Conservation (phyloP, 2,797 vertebrate genomes). For the Parauchenoglanis punctatus region DNA sequence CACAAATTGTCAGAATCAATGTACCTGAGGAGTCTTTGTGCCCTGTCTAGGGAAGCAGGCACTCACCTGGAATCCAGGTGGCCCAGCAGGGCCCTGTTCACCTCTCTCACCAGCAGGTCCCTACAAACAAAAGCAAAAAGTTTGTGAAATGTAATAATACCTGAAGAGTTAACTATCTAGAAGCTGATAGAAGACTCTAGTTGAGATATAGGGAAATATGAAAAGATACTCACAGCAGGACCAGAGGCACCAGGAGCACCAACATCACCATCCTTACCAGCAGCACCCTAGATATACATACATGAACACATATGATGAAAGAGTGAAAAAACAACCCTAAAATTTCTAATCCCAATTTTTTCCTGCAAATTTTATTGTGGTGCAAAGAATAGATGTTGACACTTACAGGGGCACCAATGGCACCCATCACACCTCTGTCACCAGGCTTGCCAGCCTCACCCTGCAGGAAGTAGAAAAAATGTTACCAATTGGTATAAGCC, state of each 20-base stretch:
- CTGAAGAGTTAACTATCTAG: background rate
- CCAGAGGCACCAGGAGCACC: constrained; percentile 86
- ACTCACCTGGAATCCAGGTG: constrained; percentile 86
- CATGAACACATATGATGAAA: constrained; percentile 28
- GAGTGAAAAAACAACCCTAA: constrained; percentile 9
- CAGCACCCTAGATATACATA: constrained; percentile 72
- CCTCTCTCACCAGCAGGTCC: constrained; percentile 88
- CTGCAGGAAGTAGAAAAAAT: constrained; percentile 60
- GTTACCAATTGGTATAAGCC: constrained; percentile 18
- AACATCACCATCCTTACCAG: constrained; percentile 87
- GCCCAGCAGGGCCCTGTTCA: constrained; percentile 82
- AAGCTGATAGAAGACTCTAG: background rate
- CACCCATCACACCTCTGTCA: constrained; percentile 82
- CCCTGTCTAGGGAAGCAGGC: constrained; percentile 10
- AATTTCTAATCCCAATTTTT: background rate
- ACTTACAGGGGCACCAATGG: constrained; percentile 80
- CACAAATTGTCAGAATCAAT: background rate
- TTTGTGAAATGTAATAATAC: background rate
- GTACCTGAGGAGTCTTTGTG: background rate
- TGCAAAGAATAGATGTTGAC: constrained; percentile 3
- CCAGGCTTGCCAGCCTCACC: constrained; percentile 86
- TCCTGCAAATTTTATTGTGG: background rate
- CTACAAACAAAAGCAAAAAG: constrained; percentile 63
- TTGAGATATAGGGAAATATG: background rate
- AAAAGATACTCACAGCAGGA: constrained; percentile 77